A percentile compares a stretch with the other conserved stretches of the same genome.
Evolutionary conservation across 2,113 vertebrate genomes (phyloP).

Genomic region (Sander lucioperca): DNA sequence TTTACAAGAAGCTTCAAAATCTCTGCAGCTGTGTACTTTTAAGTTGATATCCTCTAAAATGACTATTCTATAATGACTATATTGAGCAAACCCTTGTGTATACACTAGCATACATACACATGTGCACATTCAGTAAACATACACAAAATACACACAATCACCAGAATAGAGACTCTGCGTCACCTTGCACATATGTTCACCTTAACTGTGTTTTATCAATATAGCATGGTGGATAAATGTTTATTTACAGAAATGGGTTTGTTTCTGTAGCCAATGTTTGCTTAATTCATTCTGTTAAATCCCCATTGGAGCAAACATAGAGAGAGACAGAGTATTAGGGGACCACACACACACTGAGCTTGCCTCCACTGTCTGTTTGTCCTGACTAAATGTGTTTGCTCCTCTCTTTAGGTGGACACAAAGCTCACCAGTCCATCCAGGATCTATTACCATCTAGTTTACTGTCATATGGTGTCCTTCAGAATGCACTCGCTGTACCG

Average conservation of each 20-base stretch:
- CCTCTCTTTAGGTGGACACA: slow-evolving; percentile 54
- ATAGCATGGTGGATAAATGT: slow-evolving; percentile 30
- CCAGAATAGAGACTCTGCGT: not conserved
- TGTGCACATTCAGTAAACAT: not conserved
- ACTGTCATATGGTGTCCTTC: slow-evolving; percentile 51
- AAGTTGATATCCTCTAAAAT: not conserved
- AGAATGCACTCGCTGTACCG: not conserved
- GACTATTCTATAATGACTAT: no score
- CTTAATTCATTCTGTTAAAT: slow-evolving; percentile 60
- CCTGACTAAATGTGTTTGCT: slow-evolving; percentile 67
- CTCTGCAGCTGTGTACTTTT: not conserved
- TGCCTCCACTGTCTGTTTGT: slow-evolving; percentile 56
- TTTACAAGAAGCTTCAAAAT: not conserved
- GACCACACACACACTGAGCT: slow-evolving; percentile 26
- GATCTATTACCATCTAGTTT: slow-evolving; percentile 27
- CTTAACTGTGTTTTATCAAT: slow-evolving; percentile 22
- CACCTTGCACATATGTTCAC: not conserved
- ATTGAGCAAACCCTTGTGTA: no score
- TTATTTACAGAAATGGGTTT: slow-evolving; percentile 50
- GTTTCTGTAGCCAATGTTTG: slow-evolving; percentile 58
- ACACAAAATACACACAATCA: not conserved
- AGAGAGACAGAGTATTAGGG: slow-evolving; percentile 30
- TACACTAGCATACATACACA: no score
- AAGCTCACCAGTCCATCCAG: slow-evolving; percentile 38
- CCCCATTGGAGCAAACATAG: slow-evolving; percentile 32